Evolutionary conservation across 2,113 vertebrate genomes (phyloP).

Genomic region (Odobenus rosmarus): DNA sequence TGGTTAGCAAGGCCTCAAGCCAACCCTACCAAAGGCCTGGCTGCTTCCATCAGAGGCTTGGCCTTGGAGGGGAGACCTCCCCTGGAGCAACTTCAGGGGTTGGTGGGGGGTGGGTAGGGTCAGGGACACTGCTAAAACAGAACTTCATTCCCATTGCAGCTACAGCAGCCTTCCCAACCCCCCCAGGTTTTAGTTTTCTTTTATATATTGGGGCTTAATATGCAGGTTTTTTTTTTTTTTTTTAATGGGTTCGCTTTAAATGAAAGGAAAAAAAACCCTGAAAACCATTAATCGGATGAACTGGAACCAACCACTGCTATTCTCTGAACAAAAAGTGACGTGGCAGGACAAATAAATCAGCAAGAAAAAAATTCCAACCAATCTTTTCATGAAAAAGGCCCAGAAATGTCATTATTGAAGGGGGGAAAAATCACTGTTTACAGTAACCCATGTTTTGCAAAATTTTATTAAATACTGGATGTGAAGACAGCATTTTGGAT

Average conservation of each 20-base stretch:
- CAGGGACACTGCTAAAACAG: not conserved
- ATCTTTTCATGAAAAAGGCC: not conserved
- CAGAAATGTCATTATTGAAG: not conserved
- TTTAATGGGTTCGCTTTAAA: not conserved
- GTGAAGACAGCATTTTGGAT: slow-evolving; percentile 23
- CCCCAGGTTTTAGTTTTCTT: not conserved
- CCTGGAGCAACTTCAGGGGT: not conserved
- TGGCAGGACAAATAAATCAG: not conserved
- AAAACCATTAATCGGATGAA: not conserved
- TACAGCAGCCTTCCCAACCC: not conserved
- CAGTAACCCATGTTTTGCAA: slow-evolving; percentile 45
- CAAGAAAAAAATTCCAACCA: not conserved
- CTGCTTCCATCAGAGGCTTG: not conserved
- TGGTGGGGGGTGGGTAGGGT: no score
- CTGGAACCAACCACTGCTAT: not conserved
- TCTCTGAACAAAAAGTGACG: not conserved
- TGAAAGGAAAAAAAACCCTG: not conserved
- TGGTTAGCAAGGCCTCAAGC: not conserved
- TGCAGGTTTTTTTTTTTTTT: not conserved
- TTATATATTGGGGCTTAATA: not conserved
- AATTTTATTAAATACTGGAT: not conserved
- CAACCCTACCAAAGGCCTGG: not conserved
- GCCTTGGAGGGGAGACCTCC: not conserved
- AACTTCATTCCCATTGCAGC: not conserved
- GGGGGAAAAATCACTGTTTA: not conserved